Evolutionary conservation across 2,797 vertebrate species (phyloP), one percentile per base, ranked within the genome.

Genomic region (Clamator glandarius): DNA sequence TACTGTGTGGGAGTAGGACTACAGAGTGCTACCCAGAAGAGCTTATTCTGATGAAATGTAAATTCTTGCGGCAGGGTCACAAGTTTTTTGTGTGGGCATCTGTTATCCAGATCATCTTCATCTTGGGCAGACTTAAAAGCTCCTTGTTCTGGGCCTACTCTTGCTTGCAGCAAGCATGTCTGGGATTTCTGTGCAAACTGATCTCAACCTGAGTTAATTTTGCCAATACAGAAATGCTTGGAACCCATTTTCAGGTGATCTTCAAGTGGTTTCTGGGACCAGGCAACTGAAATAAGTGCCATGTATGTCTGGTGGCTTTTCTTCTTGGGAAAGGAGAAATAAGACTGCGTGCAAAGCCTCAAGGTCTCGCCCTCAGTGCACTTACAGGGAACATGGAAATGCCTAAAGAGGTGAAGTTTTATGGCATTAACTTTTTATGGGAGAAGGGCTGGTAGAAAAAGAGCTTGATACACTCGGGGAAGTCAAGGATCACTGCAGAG

Each of bases 401-500:
- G 12, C 36, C 15, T 15, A 5, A 80, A 36, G 15, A 13, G 18
- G 4, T 48, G 33, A n/a, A 64, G 39, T 31, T 41, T 68, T 8
- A 5, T 15, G 31, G 10, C 15, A 12, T 46, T 35, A 23, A 25
- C 9, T 35, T 67, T 11, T 6, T 9, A 8, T 9, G 4, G 28
- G 7, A 20, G 39, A 54, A 62, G 13, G 48, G 3, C 6, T 50
- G 54, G 33, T 26, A 51, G 52, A 29, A 31, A 64, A 42, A 54
- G 29, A 33, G 6, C 36, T 58, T 46, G 39, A 59, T 20, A 50
- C 10, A 17, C 2, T 4, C 8, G 24, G 5, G 35, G 11, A 63
- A 39, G 36, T 28, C 19, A 62, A 63, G 46, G 15, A 48, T 54
- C 3, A 1, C 16, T 46, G 12, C 2, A 1, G 0, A 11, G 18